Base-by-base conservation (phyloP, 2,888 invertebrate species). In the Azorinus chamasolen region DNA sequence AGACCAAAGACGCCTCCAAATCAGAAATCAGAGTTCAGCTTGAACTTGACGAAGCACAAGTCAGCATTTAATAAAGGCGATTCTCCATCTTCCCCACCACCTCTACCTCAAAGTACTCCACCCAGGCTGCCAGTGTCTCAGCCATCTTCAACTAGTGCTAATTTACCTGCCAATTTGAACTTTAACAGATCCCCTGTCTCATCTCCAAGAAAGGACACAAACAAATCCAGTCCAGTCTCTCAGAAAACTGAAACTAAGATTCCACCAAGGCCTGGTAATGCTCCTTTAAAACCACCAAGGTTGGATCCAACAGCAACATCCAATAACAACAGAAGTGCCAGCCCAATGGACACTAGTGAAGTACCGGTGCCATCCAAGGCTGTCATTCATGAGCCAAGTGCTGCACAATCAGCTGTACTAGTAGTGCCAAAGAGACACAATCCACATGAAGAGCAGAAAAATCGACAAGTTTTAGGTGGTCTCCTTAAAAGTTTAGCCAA, bases 401-500 rank as follows among this genome's bases (percentile, higher is more conserved):
- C 55, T 20, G 80, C 76, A 43, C 71, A 73, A 51, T 77, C 72
- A 39, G 85, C 84, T 54, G 79, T 81, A n/a, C 25, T 84, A 45
- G 74, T 73, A 6, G 61, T 62, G 39, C 79, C 79, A 25, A 82
- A 74, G 22, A 79, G 68, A 51, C 53, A 53, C 43, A 32, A 32
- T 10, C 39, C 61, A n/a, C 20, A 61, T 16, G 70, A 79, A 61
- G 73, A 72, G 55, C 69, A 73, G 37, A 65, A 85, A 20, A 71
- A 83, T 39, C 59, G 79, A 55, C 59, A 79, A 65, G 82, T 89
- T 18, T 68, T 87, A 25, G 85, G 86, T 48, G 89, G 88, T 10
- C 54, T 89, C 6, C 65, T 89, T 22, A 84, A 86, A 75, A 85
- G 83, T 72, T 71, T 89, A 64, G 87, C 88, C 18, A 78, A 74